phyloP scores from a whole-genome alignment of 2,888 invertebrate species.

The Esperia sulphurella region DNA sequence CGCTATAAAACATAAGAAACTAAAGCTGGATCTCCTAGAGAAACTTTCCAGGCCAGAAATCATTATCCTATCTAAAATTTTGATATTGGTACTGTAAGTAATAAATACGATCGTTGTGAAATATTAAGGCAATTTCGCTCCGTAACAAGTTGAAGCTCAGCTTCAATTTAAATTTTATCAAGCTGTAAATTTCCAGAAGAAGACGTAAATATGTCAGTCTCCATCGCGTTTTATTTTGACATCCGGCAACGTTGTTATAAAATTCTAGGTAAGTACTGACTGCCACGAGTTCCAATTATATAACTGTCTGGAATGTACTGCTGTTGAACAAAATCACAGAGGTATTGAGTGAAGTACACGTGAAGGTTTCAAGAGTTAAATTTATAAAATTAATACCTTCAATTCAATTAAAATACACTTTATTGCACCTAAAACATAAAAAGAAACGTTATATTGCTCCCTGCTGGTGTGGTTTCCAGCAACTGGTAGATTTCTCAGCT shows the following conservation, averaged over 20 bases:
- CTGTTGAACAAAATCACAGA: neutral
- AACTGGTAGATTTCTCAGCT: too few relatives aligned
- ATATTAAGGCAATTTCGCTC: slow-evolving; percentile 5
- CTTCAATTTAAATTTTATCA: slow-evolving; percentile 1
- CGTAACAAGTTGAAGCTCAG: slow-evolving; percentile 2
- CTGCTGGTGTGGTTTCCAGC: too few relatives aligned
- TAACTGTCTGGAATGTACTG: neutral
- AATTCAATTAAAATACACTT: too few relatives aligned
- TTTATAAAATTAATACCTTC: too few relatives aligned
- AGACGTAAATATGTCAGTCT: neutral
- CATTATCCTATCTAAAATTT: neutral
- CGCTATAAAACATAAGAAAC: too few relatives aligned
- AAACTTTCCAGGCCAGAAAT: neutral
- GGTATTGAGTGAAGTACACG: neutral
- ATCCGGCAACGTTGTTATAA: neutral
- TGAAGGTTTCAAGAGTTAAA: neutral
- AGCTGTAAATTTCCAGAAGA: slow-evolving; percentile 3
- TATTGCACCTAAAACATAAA: too few relatives aligned
- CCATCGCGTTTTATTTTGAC: slow-evolving; percentile 2
- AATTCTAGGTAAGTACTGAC: neutral
- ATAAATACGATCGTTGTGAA: slow-evolving; percentile 1
- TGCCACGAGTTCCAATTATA: too few relatives aligned
- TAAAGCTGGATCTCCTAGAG: neutral
- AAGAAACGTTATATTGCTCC: too few relatives aligned
- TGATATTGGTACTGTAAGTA: neutral